Conservation (phyloP, 2,113 vertebrate species). For the Cyanistes caeruleus region DNA sequence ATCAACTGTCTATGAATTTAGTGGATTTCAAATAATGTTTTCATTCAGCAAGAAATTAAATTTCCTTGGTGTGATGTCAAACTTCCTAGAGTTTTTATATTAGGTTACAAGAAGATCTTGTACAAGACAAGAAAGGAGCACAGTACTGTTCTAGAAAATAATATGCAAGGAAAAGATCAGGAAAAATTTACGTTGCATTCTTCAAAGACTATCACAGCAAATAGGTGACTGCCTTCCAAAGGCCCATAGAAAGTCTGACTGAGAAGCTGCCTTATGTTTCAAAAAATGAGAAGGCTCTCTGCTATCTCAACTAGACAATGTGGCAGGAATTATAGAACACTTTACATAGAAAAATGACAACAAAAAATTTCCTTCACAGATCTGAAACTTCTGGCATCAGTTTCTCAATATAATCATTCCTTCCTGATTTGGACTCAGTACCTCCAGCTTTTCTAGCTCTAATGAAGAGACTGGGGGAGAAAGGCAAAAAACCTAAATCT, state of each 20-base stretch:
- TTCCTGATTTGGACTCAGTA: not conserved
- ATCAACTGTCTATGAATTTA: not conserved
- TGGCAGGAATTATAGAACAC: not conserved
- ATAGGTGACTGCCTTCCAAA: not conserved
- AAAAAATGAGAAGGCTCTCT: not conserved
- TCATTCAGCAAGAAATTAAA: not conserved
- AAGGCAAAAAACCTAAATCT: not conserved
- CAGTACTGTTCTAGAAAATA: not conserved
- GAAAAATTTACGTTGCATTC: not conserved
- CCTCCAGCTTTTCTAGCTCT: not conserved
- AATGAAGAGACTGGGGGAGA: fast-evolving
- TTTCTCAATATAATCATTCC: not conserved
- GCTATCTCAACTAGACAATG: not conserved
- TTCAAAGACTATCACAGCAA: not conserved
- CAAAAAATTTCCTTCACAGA: not conserved
- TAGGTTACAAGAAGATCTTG: not conserved
- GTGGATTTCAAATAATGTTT: not conserved
- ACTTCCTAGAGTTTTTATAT: not conserved
- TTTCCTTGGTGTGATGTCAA: not conserved
- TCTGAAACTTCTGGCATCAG: not conserved
- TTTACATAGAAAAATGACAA: not conserved
- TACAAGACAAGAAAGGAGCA: not conserved
- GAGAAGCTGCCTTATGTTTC: not conserved
- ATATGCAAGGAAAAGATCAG: not conserved
- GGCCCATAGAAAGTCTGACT: not conserved